Conservation (phyloP, 2,888 invertebrate genomes). For the Drosophila austrosaltans region DNA sequence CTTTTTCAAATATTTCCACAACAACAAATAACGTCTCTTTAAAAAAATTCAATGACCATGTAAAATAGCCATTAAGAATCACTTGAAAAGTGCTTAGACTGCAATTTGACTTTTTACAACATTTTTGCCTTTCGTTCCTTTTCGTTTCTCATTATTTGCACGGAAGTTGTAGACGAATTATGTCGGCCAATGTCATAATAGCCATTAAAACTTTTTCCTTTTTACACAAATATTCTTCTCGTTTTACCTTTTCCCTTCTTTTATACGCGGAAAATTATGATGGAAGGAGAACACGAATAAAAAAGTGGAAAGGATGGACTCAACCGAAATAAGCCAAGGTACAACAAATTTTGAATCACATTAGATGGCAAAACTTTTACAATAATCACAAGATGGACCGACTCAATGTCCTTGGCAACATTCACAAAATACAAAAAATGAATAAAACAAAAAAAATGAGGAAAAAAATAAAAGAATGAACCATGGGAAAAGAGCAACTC, state of each 20-base stretch:
- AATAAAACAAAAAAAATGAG: conserved; percentile 37
- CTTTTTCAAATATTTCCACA: neutral
- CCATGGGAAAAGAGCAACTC: conserved; percentile 43
- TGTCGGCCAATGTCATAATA: conserved; percentile 70
- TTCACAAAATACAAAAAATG: conserved; percentile 37
- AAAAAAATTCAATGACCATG: conserved; percentile 28
- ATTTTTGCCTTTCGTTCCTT: conserved; percentile 39
- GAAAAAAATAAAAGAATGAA: neutral
- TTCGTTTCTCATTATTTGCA: conserved; percentile 60
- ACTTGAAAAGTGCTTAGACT: conserved; percentile 65
- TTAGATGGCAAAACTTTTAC: conserved; percentile 69
- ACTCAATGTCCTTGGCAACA: conserved; percentile 9
- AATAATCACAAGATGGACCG: conserved; percentile 60
- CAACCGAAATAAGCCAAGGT: conserved; percentile 45
- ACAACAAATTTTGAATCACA: conserved; percentile 39
- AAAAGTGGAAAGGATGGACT: neutral
- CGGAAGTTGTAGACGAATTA: conserved; percentile 61
- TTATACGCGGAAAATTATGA: neutral
- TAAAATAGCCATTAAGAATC: conserved; percentile 68
- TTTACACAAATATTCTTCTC: conserved; percentile 35
- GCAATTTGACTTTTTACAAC: conserved; percentile 59
- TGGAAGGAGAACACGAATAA: neutral
- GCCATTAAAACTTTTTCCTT: conserved; percentile 68
- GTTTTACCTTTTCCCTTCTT: neutral
- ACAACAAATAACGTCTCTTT: neutral